Percentiles rank a stretch among this genome's conserved stretches.
phyloP scores from a whole-genome alignment of 2,888 invertebrate genomes.

The Drosophila vallismaia region DNA sequence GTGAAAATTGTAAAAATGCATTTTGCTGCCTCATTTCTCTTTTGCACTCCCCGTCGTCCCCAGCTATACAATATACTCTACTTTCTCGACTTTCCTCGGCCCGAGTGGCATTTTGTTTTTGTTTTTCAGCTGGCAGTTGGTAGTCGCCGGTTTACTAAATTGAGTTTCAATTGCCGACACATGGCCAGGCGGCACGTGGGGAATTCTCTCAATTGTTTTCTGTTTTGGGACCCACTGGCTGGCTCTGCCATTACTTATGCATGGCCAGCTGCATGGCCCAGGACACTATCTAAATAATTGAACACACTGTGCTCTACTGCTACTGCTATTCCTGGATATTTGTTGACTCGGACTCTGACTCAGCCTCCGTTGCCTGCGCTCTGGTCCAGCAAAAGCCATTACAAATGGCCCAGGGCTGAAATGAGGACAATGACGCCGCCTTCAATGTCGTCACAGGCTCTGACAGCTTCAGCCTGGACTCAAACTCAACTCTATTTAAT shows the following conservation, averaged over 20 bases:
- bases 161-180: conserved; percentile 74
- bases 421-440: conserved; percentile 31
- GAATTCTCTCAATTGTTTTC: conserved; percentile 66
- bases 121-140: conserved; percentile 11
- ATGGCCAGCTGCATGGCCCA: conserved; percentile 49
- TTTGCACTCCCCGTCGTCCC: conserved; percentile 12
- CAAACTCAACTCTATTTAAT: conserved; percentile 35
- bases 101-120: not conserved
- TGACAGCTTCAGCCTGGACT: not conserved
- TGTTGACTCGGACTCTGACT: conserved; percentile 21
- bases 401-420: conserved; percentile 8
- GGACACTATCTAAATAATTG: conserved; percentile 61
- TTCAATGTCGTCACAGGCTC: not conserved
- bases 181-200: conserved; percentile 66
- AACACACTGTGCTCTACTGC: conserved; percentile 39
- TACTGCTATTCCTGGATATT: conserved; percentile 24
- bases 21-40: conserved; percentile 51
- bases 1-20: conserved; percentile 75
- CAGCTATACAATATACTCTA: not conserved
- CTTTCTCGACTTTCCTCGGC: not conserved
- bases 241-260: conserved; percentile 64
- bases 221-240: conserved; percentile 39
- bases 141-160: conserved; percentile 67
- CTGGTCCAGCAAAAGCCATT: not conserved
- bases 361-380: not conserved